A percentile compares a stretch with the other conserved stretches of the same genome.
These are phyloP conservation scores for Nylanderia fulva DNA, from an alignment of 1,140 invertebrate genomes.

Conservation along the genomic window DNA sequence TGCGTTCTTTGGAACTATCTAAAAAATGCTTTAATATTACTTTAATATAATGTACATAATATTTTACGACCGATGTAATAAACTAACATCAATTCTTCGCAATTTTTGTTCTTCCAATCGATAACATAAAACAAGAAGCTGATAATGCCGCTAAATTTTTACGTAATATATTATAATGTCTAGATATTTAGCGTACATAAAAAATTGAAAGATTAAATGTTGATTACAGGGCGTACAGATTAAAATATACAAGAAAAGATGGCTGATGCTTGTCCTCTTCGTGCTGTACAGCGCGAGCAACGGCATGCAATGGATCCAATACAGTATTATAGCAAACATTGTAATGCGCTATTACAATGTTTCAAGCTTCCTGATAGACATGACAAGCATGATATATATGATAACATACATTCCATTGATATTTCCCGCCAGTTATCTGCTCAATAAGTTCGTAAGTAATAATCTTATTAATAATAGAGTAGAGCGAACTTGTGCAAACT, in stretches of 20 bases:
- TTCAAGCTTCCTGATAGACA: slow-evolving; percentile 92
- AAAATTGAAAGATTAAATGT: background rate
- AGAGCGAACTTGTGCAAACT: background rate
- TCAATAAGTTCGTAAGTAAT: slow-evolving; percentile 94
- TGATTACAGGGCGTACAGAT: slow-evolving; percentile 86
- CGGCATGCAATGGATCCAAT: slow-evolving; percentile 96
- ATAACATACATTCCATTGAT: slow-evolving; percentile 98
- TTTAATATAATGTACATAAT: slow-evolving; percentile 1
- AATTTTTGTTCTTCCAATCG: background rate
- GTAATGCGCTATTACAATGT: slow-evolving; percentile 92
- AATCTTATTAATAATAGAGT: background rate
- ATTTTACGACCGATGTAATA: background rate
- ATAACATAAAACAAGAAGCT: background rate
- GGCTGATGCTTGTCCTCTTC: slow-evolving; percentile 95
- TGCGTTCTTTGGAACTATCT: background rate
- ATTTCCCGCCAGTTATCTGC: slow-evolving; percentile 97
- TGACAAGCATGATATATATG: slow-evolving; percentile 99
- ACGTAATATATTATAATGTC: background rate
- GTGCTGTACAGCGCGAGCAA: slow-evolving; percentile 96
- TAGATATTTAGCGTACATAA: background rate
- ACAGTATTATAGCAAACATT: slow-evolving; percentile 94
- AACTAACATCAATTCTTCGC: background rate
- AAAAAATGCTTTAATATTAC: slow-evolving; percentile 2
- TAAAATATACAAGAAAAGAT: slow-evolving; percentile 92
- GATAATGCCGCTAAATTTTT: background rate